These are phyloP conservation scores for Drosophila heteroneura DNA, from an alignment of 2,888 invertebrate species.

Conservation along the genomic window DNA sequence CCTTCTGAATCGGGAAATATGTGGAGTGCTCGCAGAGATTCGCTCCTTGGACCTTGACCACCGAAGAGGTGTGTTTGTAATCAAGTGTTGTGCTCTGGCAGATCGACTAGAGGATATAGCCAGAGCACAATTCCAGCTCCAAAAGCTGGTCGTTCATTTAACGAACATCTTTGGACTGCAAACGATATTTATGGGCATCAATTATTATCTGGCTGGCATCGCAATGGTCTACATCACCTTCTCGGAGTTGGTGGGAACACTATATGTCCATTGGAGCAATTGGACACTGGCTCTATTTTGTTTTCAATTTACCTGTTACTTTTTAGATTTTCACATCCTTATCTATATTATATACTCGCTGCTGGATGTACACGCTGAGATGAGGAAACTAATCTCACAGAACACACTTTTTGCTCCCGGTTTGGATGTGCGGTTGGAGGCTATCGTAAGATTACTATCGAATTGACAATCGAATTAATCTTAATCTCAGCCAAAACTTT, in stretches of 20 bases:
- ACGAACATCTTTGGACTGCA: constrained; percentile 22
- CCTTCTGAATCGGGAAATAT: constrained; percentile 47
- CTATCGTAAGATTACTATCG: not conserved
- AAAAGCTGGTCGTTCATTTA: constrained; percentile 4
- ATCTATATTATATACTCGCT: constrained; percentile 24
- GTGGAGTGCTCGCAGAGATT: constrained; percentile 16
- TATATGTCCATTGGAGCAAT: not conserved
- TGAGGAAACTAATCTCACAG: constrained; percentile 35
- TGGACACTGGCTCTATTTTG: not conserved
- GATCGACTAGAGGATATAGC: constrained; percentile 50
- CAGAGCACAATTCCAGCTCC: constrained; percentile 28
- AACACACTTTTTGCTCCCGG: constrained; percentile 9
- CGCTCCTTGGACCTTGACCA: constrained; percentile 13
- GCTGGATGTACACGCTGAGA: constrained; percentile 28
- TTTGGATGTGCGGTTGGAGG: constrained; percentile 40
- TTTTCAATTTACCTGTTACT: constrained; percentile 8
- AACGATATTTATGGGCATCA: constrained; percentile 2
- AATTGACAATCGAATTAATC: too few relatives aligned
- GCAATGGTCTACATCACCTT: constrained; percentile 11
- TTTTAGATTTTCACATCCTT: constrained; percentile 35
- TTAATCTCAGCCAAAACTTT: not conserved
- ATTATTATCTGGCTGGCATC: constrained; percentile 30
- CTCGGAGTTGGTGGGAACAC: constrained; percentile 8
- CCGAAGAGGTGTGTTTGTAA: constrained; percentile 33
- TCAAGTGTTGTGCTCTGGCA: constrained; percentile 46